Percentiles rank a stretch among this genome's conserved stretches.
Evolutionary conservation across 2,797 vertebrate species (phyloP).

Genomic region (Meriones psammophilus): DNA sequence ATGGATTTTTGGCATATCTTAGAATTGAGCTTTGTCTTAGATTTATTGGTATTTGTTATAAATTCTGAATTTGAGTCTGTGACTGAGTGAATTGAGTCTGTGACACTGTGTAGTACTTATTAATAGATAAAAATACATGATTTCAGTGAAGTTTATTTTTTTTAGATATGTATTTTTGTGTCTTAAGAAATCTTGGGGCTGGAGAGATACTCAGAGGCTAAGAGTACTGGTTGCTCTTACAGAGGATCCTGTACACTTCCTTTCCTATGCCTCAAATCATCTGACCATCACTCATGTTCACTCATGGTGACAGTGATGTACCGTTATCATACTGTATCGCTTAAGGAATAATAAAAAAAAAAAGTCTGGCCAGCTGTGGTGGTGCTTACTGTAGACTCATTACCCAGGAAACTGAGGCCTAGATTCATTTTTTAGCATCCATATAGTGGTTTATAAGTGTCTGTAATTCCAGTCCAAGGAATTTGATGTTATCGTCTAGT

Average conservation of each 20-base stretch:
- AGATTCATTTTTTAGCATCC: neutral
- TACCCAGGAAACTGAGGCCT: neutral
- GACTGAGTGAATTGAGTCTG: too few relatives aligned
- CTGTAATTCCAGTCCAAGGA: neutral
- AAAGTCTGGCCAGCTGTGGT: neutral
- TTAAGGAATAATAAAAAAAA: neutral
- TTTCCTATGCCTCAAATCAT: neutral
- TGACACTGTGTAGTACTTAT: neutral
- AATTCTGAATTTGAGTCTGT: conserved; percentile 47
- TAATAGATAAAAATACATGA: conserved; percentile 50
- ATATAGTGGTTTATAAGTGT: neutral
- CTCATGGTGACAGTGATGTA: neutral
- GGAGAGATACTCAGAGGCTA: neutral
- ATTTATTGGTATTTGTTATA: conserved; percentile 48
- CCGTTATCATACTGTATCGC: neutral
- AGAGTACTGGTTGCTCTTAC: neutral
- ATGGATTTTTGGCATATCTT: conserved; percentile 51
- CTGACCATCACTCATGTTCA: neutral
- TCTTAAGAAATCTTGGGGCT: neutral
- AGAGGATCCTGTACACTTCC: neutral
- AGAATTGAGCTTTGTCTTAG: neutral
- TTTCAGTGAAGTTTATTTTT: conserved; percentile 44
- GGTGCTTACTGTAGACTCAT: neutral
- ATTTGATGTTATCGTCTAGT: neutral
- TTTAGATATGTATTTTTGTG: conserved; percentile 16